These are phyloP conservation scores for Adoxophyes honmai DNA, from an alignment of 1,140 invertebrate species.

Conservation along the genomic window DNA sequence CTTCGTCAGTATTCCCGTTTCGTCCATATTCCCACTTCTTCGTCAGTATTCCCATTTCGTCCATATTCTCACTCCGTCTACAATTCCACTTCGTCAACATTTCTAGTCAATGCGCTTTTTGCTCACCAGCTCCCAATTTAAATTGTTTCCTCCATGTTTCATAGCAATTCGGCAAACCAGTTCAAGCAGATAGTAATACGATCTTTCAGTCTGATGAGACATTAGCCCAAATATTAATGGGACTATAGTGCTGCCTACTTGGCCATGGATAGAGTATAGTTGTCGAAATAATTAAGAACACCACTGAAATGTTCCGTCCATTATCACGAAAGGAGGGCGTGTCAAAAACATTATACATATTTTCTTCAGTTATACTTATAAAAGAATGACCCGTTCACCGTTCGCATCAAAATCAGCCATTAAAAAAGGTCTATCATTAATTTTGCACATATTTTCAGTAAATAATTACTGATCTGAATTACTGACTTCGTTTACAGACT, in stretches of 20 bases:
- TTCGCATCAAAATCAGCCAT: not conserved
- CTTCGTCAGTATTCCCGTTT: too few species aligned
- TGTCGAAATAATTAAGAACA: not conserved
- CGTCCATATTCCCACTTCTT: too few species aligned
- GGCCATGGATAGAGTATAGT: conserved; percentile 10
- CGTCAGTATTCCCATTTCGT: too few species aligned
- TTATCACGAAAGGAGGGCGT: not conserved
- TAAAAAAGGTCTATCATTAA: not conserved
- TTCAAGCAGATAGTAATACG: not conserved
- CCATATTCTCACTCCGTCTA: too few species aligned
- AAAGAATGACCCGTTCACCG: not conserved
- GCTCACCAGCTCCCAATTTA: too few species aligned
- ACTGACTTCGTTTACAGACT: not conserved
- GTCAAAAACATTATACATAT: conserved; percentile 1
- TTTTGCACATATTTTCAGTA: not conserved
- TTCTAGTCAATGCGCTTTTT: too few species aligned
- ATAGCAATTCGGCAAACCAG: not conserved
- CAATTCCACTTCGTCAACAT: too few species aligned
- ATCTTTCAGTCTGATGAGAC: conserved; percentile 1
- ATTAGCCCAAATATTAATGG: conserved; percentile 5
- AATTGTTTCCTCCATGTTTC: not conserved
- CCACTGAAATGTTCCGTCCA: conserved; percentile 12
- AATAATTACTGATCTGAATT: too few species aligned
- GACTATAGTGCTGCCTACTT: not conserved
- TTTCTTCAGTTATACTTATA: not conserved